Percentiles rank a stretch among this genome's conserved stretches.
phyloP scores from a whole-genome alignment of 2,113 vertebrate genomes.

The Vimba vimba region DNA sequence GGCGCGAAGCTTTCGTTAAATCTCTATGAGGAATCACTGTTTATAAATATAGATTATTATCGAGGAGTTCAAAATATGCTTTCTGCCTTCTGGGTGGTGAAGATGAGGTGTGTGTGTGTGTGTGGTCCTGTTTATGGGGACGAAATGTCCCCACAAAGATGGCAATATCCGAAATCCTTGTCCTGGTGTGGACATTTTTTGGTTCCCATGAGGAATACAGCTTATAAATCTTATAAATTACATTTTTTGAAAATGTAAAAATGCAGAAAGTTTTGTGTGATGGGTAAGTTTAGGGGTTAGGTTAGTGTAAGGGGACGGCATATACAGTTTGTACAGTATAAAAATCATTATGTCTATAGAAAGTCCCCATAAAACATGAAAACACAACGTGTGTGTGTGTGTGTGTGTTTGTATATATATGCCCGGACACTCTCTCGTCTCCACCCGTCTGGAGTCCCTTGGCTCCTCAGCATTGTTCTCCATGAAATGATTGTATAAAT shows the following conservation, averaged over 20 bases:
- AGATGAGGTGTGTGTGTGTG: neutral
- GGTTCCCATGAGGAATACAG: too few species aligned
- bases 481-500: conserved; percentile 90
- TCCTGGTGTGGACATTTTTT: too few species aligned
- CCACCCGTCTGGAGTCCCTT: conserved; percentile 55
- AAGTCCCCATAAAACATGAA: too few species aligned
- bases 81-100: conserved; percentile 54
- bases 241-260: too few species aligned
- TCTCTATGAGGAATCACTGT: conserved; percentile 43
- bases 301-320: too few species aligned
- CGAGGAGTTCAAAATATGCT: conserved; percentile 71
- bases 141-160: too few species aligned
- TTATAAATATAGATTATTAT: conserved; percentile 80
- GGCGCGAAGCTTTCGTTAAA: conserved; percentile 70
- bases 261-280: too few species aligned
- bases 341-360: too few species aligned
- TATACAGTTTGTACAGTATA: too few species aligned
- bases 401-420: neutral
- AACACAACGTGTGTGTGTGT: neutral
- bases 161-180: too few species aligned
- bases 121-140: neutral
- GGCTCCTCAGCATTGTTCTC: conserved; percentile 69
- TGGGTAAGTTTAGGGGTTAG: too few species aligned
- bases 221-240: too few species aligned
- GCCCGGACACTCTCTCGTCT: neutral